phyloP scores from a whole-genome alignment of 1,140 invertebrate genomes.

The Diplogasteroides magnus region DNA sequence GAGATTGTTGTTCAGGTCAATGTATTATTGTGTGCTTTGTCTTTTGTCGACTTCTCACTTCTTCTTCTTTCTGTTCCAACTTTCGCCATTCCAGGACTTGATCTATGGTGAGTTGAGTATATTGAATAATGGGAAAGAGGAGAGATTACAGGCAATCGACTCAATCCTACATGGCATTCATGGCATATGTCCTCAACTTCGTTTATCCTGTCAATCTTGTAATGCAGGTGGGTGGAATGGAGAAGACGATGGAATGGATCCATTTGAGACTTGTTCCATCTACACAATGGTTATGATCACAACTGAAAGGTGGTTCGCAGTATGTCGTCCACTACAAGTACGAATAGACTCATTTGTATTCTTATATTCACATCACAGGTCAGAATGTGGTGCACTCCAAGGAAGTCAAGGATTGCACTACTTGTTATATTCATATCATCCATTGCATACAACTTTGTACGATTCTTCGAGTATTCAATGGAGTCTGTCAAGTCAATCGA shows the following conservation, averaged over 20 bases:
- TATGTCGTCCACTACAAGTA: slow-evolving; percentile 41
- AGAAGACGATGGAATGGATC: no score
- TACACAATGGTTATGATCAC: slow-evolving; percentile 47
- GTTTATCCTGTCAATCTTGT: slow-evolving; percentile 51
- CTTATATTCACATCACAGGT: no score
- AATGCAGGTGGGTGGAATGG: no score
- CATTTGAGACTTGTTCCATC: slow-evolving; percentile 43
- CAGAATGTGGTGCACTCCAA: slow-evolving; percentile 44
- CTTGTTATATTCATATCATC: slow-evolving; percentile 40
- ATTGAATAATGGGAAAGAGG: not conserved
- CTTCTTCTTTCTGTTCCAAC: slow-evolving; percentile 43
- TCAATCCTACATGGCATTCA: slow-evolving; percentile 14
- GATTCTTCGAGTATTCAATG: slow-evolving; percentile 48
- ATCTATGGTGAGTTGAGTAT: slow-evolving; percentile 22
- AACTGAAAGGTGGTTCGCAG: slow-evolving; percentile 45
- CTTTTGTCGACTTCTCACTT: slow-evolving; percentile 40
- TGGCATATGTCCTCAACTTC: slow-evolving; percentile 44
- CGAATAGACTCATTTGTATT: no score
- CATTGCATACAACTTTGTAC: slow-evolving; percentile 43
- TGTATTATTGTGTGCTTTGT: slow-evolving; percentile 38
- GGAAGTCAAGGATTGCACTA: slow-evolving; percentile 41
- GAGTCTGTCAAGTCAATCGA: slow-evolving; percentile 15
- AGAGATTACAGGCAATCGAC: not conserved
- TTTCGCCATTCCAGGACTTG: slow-evolving; percentile 44
- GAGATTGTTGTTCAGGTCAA: slow-evolving; percentile 37